phyloP scores from a whole-genome alignment of 92 coral and sea anemone species.

The Epizoanthus stellaris region DNA sequence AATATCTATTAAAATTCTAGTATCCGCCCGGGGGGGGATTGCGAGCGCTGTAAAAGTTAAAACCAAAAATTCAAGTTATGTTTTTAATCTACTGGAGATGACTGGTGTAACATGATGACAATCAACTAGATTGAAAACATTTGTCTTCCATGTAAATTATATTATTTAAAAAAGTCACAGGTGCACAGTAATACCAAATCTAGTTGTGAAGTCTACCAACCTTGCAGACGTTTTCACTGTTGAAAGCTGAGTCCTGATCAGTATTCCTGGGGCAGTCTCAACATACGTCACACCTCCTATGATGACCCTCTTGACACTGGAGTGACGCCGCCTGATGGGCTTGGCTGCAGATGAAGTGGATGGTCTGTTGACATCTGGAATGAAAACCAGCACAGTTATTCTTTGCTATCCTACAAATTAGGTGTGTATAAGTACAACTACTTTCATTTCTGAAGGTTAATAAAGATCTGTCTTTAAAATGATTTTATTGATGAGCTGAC shows the following conservation, averaged over 20 bases:
- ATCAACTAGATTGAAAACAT: too few relatives aligned
- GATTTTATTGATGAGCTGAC: too few relatives aligned
- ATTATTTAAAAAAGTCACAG: background rate
- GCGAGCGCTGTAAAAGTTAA: too few relatives aligned
- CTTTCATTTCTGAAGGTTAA: too few relatives aligned
- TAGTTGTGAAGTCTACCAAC: conserved; percentile 19
- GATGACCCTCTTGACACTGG: conserved; percentile 41
- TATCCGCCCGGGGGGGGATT: too few relatives aligned
- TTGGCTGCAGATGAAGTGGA: background rate
- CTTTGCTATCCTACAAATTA: too few relatives aligned
- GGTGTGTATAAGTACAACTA: too few relatives aligned
- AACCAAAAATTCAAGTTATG: too few relatives aligned
- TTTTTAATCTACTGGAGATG: too few relatives aligned
- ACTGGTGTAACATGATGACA: too few relatives aligned
- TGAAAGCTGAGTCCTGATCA: conserved; percentile 52
- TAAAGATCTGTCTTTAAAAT: too few relatives aligned
- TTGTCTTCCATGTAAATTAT: background rate
- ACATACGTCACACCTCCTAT: conserved; percentile 60
- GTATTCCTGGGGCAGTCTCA: conserved; percentile 56
- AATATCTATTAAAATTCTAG: too few relatives aligned
- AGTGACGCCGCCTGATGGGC: conserved; percentile 26
- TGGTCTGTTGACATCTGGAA: background rate
- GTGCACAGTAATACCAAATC: background rate
- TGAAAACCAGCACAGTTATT: background rate
- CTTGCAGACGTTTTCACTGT: conserved; percentile 46